Percentiles rank a stretch among this genome's conserved stretches.
These are phyloP conservation scores for Pocillopora meandrina DNA, from an alignment of 92 coral and sea anemone species.

Conservation along the genomic window DNA sequence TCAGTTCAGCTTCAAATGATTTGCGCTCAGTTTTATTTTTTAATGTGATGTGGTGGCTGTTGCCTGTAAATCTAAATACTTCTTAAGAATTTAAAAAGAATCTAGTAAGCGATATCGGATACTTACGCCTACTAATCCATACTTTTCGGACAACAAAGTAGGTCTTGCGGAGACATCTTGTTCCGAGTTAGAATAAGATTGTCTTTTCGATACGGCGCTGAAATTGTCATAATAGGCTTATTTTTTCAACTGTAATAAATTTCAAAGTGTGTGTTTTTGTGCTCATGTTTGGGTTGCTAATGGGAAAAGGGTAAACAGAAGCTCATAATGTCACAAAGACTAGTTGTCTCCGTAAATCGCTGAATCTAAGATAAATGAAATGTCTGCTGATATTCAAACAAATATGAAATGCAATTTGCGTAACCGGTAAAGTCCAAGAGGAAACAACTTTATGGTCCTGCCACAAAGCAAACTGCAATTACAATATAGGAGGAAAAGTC, in stretches of 20 bases:
- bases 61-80: too few relatives aligned
- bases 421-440: not conserved
- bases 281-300: constrained; percentile 5
- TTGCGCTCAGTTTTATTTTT: too few relatives aligned
- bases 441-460: not conserved
- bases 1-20: too few relatives aligned
- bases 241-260: constrained; percentile 1
- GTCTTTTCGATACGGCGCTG: too few relatives aligned
- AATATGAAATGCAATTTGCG: not conserved
- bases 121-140: too few relatives aligned
- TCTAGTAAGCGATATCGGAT: too few relatives aligned
- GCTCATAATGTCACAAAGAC: not conserved
- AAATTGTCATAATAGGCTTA: not conserved
- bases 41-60: too few relatives aligned
- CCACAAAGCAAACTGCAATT: not conserved
- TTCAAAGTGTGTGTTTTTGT: not conserved
- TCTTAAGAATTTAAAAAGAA: too few relatives aligned
- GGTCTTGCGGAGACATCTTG: too few relatives aligned
- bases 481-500: not conserved
- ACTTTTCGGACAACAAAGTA: too few relatives aligned
- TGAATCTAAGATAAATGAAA: constrained; percentile 1
- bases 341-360: not conserved
- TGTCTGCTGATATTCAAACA: not conserved
- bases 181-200: too few relatives aligned
- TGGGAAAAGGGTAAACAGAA: not conserved